Evolutionary conservation across 2,888 invertebrate genomes (phyloP).

Genomic region (Thera britannica): DNA sequence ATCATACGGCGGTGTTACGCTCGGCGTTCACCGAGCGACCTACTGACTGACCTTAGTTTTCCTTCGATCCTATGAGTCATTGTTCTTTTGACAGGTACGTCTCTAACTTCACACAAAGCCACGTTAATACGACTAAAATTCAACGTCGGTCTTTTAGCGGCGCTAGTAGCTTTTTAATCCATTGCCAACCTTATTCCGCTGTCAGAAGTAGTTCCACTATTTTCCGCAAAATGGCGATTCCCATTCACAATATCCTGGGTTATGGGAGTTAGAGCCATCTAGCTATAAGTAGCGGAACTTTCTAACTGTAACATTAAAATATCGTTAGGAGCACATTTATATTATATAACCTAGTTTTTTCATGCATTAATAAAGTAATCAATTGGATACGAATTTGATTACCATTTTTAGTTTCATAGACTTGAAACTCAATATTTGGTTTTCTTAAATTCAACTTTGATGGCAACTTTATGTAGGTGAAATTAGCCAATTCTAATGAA

Average conservation of each 20-base stretch:
- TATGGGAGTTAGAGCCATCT: slow-evolving; percentile 32
- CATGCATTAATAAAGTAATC: too few relatives aligned
- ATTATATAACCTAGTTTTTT: too few relatives aligned
- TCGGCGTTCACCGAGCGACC: slow-evolving; percentile 54
- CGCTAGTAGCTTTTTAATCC: slow-evolving; percentile 11
- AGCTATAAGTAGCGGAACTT: slow-evolving; percentile 14
- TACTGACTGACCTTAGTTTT: slow-evolving; percentile 55
- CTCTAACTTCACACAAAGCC: slow-evolving; percentile 49
- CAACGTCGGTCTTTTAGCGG: slow-evolving; percentile 10
- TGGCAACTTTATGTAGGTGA: not conserved
- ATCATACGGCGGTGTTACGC: slow-evolving; percentile 45
- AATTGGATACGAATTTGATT: too few relatives aligned
- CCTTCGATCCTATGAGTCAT: slow-evolving; percentile 63
- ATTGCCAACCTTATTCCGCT: slow-evolving; percentile 32
- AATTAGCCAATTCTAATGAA: slow-evolving; percentile 9
- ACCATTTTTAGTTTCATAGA: too few relatives aligned
- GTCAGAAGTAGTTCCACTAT: slow-evolving; percentile 16
- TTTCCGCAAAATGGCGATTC: slow-evolving; percentile 21
- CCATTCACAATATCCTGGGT: slow-evolving; percentile 16
- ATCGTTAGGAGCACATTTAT: not conserved
- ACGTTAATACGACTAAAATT: slow-evolving; percentile 26
- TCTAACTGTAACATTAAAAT: slow-evolving; percentile 10
- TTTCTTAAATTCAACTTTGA: too few relatives aligned
- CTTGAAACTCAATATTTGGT: too few relatives aligned
- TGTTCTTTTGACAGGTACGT: slow-evolving; percentile 52